phyloP scores from a whole-genome alignment of 1,140 invertebrate species.

The Planococcus citri region DNA sequence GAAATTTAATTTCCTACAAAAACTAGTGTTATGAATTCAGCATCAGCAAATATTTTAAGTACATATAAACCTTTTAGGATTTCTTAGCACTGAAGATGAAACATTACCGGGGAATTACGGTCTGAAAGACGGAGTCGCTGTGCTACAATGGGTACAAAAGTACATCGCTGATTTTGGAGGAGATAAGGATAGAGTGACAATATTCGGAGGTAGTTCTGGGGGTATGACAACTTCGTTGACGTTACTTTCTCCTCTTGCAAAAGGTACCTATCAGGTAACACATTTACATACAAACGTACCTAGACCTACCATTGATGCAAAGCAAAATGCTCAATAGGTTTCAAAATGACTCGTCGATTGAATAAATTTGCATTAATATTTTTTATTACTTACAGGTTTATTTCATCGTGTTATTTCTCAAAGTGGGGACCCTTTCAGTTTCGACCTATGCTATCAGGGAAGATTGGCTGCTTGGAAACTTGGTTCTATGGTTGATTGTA shows the following conservation, averaged over 20 bases:
- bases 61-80: conserved; percentile 25
- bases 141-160: conserved; percentile 26
- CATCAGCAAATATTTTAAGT: too few species aligned
- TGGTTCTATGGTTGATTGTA: neutral
- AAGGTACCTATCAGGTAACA: conserved; percentile 11
- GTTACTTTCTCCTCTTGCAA: conserved; percentile 25
- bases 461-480: neutral
- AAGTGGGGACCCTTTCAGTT: conserved; percentile 38
- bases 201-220: conserved; percentile 27
- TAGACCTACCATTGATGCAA: too few species aligned
- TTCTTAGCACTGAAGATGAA: conserved; percentile 26
- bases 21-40: too few species aligned
- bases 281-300: too few species aligned
- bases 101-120: conserved; percentile 26
- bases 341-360: neutral
- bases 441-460: neutral
- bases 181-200: conserved; percentile 24
- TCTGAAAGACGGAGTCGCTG: conserved; percentile 27
- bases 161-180: conserved; percentile 27
- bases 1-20: too few species aligned
- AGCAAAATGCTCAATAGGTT: too few species aligned
- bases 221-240: conserved; percentile 21
- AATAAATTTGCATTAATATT: neutral
- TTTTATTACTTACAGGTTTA: too few species aligned
- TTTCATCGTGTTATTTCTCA: conserved; percentile 34